Percentiles rank a stretch among this genome's conserved stretches.
These are phyloP conservation scores for Bombus fervidus DNA, from an alignment of 1,140 invertebrate species.

Conservation along the genomic window DNA sequence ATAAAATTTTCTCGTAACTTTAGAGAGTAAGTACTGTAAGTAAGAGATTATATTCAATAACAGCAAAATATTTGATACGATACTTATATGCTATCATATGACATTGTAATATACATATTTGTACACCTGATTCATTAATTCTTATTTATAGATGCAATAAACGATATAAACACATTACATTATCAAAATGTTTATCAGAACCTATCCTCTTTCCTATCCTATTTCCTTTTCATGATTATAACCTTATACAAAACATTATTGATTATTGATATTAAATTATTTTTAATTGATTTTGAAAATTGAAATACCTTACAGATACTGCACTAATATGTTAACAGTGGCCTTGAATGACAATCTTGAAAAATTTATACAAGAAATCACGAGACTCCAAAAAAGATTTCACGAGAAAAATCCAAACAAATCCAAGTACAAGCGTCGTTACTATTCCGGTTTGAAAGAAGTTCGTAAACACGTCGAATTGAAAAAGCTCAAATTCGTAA, in stretches of 20 bases:
- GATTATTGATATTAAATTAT: background rate
- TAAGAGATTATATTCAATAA: background rate
- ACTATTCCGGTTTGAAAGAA: slow-evolving; percentile 72
- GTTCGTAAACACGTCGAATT: slow-evolving; percentile 67
- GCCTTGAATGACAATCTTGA: slow-evolving; percentile 60
- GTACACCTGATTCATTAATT: background rate
- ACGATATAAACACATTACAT: background rate
- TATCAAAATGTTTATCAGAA: slow-evolving; percentile 21
- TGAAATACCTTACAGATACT: slow-evolving; percentile 69
- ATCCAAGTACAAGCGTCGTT: slow-evolving; percentile 64
- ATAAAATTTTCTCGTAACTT: slow-evolving; percentile 29
- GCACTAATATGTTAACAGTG: slow-evolving; percentile 67
- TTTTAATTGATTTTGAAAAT: background rate
- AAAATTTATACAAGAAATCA: slow-evolving; percentile 66
- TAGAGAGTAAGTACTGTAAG: slow-evolving; percentile 42
- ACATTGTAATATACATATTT: background rate
- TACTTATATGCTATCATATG: background rate
- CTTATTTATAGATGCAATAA: slow-evolving; percentile 28
- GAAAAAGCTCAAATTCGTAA: slow-evolving; percentile 70
- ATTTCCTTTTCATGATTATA: background rate
- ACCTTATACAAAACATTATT: background rate
- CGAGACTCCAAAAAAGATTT: slow-evolving; percentile 67
- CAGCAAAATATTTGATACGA: slow-evolving; percentile 2
- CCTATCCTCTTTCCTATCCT: background rate
- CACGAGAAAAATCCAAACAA: slow-evolving; percentile 68